Percentiles rank a stretch among this genome's conserved stretches.
Evolutionary conservation across 2,888 invertebrate genomes (phyloP).

Genomic region (Chrysina gloriosa): DNA sequence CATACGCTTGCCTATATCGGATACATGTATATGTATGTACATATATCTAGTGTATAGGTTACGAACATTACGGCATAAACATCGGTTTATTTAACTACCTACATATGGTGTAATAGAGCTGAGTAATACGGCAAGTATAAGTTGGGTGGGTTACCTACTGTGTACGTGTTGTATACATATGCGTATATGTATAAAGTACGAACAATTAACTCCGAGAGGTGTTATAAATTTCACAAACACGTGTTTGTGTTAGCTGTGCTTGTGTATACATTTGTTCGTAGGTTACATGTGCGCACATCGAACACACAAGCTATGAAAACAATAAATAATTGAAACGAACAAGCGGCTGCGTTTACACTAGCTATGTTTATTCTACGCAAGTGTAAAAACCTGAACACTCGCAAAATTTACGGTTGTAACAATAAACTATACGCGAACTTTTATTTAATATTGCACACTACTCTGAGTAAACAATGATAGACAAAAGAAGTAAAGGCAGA

Average conservation of each 20-base stretch:
- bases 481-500: not conserved
- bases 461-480: not conserved
- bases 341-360: not conserved
- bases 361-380: not conserved
- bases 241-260: not conserved
- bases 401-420: not conserved
- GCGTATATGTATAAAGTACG: not conserved
- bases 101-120: not conserved
- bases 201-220: conserved; percentile 1
- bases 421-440: not conserved
- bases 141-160: too few species aligned
- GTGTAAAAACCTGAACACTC: not conserved
- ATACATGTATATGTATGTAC: not conserved
- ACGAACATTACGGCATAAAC: not conserved
- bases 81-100: not conserved
- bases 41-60: not conserved
- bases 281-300: not conserved
- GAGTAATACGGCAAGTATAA: not conserved
- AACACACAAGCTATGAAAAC: not conserved
- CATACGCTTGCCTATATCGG: too few species aligned
- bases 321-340: conserved; percentile 5
- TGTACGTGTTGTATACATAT: not conserved
- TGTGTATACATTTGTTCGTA: not conserved
- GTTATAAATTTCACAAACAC: not conserved
- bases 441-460: not conserved